Evolutionary conservation across 92 coral and sea anemone species (phyloP), one percentile per base, ranked within the genome.

Genomic region (Galaxea fascicularis): DNA sequence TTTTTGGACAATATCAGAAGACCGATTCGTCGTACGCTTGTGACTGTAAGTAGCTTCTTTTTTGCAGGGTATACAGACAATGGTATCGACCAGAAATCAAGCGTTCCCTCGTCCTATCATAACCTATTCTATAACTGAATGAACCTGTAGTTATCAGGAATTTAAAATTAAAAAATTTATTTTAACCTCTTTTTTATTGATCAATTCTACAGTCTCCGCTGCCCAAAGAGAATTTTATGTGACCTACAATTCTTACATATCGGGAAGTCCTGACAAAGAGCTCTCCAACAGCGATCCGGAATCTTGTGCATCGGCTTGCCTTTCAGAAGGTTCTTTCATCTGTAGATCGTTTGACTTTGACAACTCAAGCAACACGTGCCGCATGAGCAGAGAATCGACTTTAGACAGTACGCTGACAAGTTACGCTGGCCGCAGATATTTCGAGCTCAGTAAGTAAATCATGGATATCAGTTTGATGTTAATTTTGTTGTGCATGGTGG

Each of bases 291-390:
- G 75, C 11, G 29, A 95, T 4, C 93, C 97, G 2, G 91, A 94
- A 69, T 75, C 84, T 60, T 96, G 99, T 67, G 96, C 97, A 21
- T 20, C 76, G 4, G 60, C 67, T 4, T 96, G 99, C 54, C 71
- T 65, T 22, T 53, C 66, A 1, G 95, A 95, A 70, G 52, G 91
- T 12, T 27, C 86, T 15, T 96, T 92, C 52, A 57, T 64, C 45
- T 96, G 99, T 66, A 81, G 99, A 29, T 94, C 99, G 18, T 96
- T 96, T 83, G 97, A 96, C 52, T 96, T 86, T 59, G 91, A 89
- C 67, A 90, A 74, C 67, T 71, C 85, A 26, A 35, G 92, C 30
- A 75, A 79, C 71, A 91, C 67, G 53, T 96, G 99, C 65, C 83
- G 26, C 53, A 54, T 96, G 87, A 96, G 98, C 85, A 21, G 56